Conservation (phyloP, 2,113 vertebrate genomes). For the Sprattus sprattus region DNA sequence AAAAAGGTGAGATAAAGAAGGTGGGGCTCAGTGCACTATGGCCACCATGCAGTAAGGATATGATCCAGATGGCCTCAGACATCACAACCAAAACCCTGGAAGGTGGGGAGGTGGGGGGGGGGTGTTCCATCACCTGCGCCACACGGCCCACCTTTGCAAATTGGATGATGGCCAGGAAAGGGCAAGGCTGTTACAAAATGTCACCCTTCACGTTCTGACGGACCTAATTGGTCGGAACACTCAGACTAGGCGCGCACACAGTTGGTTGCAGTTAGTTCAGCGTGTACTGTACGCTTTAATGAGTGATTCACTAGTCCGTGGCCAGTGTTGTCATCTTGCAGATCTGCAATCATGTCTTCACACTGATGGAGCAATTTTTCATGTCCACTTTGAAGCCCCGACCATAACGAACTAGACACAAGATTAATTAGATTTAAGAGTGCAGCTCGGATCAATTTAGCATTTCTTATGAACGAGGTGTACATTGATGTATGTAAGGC, state of each 20-base stretch:
- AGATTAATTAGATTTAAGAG: slow-evolving; percentile 39
- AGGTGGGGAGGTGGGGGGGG: too few relatives aligned
- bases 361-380: slow-evolving; percentile 40
- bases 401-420: slow-evolving; percentile 37
- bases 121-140: background rate
- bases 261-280: background rate
- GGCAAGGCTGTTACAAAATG: slow-evolving; percentile 26
- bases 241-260: background rate
- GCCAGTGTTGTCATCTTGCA: slow-evolving; percentile 17
- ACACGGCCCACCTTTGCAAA: background rate
- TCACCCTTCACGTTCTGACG: slow-evolving; percentile 1
- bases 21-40: background rate
- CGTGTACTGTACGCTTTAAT: slow-evolving; percentile 41
- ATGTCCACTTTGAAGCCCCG: slow-evolving; percentile 25
- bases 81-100: background rate
- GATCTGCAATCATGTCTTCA: slow-evolving; percentile 24
- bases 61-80: background rate
- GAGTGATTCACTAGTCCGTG: slow-evolving; percentile 31
- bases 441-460: slow-evolving; percentile 16
- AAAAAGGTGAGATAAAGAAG: background rate
- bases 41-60: background rate
- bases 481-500: slow-evolving; percentile 12
- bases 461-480: background rate
- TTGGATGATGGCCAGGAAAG: slow-evolving; percentile 3
- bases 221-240: slow-evolving; percentile 35